These are phyloP conservation scores for Halyomorpha halys DNA, from an alignment of 1,140 invertebrate species.

Conservation along the genomic window DNA sequence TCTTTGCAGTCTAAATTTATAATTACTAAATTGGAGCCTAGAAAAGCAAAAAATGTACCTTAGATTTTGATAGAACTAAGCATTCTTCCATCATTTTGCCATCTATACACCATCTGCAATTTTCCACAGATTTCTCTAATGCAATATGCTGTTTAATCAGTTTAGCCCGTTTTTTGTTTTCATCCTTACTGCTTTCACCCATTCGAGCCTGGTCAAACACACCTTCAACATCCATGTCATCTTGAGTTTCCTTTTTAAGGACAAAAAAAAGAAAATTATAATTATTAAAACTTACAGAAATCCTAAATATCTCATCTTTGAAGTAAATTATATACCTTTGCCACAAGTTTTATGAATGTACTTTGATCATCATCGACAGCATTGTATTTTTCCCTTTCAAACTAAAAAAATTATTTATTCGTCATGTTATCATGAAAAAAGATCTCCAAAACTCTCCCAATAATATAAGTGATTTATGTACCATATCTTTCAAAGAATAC, in stretches of 20 bases:
- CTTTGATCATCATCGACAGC: constrained; percentile 70
- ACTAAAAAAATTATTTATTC: constrained; percentile 46
- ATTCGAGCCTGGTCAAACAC: constrained; percentile 65
- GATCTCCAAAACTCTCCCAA: neutral
- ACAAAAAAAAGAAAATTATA: neutral
- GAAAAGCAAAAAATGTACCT: constrained; percentile 39
- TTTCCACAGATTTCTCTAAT: constrained; percentile 58
- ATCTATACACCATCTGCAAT: constrained; percentile 75
- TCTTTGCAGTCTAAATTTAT: too few species aligned
- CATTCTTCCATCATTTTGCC: constrained; percentile 73
- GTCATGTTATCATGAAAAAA: neutral
- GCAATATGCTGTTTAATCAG: constrained; percentile 65
- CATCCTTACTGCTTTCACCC: constrained; percentile 49
- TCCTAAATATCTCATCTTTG: neutral
- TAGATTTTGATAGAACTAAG: constrained; percentile 68
- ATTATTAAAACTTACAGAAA: neutral
- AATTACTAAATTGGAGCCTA: too few species aligned
- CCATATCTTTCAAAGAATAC: constrained; percentile 76
- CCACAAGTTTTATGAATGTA: constrained; percentile 58
- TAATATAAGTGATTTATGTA: constrained; percentile 34
- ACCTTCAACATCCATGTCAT: constrained; percentile 49
- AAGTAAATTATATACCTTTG: constrained; percentile 41
- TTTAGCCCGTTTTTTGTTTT: constrained; percentile 49
- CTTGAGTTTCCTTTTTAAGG: neutral
- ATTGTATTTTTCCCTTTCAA: constrained; percentile 77